phyloP scores from a whole-genome alignment of 2,888 invertebrate genomes.

The Heliconius sara region DNA sequence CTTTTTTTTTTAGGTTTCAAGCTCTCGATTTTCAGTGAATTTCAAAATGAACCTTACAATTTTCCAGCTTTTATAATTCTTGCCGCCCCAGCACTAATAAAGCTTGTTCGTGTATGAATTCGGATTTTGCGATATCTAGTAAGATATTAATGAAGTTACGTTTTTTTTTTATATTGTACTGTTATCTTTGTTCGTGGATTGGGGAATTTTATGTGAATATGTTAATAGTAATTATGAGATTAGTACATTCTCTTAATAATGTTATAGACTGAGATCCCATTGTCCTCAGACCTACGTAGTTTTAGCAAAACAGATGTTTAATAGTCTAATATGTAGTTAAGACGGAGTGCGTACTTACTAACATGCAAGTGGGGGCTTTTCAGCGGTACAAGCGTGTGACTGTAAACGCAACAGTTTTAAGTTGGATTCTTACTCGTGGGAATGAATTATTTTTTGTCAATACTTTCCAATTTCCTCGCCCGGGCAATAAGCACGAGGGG shows the following conservation, averaged over 20 bases:
- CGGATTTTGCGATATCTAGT: not conserved
- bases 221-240: not conserved
- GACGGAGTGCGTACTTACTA: too few relatives aligned
- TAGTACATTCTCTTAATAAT: not conserved
- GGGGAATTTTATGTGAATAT: not conserved
- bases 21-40: conserved; percentile 1
- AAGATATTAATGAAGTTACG: conserved; percentile 10
- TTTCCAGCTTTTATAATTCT: conserved; percentile 15
- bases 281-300: too few relatives aligned
- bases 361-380: too few relatives aligned
- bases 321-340: too few relatives aligned
- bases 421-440: too few relatives aligned
- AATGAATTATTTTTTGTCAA: too few relatives aligned
- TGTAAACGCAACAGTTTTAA: too few relatives aligned
- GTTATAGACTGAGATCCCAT: not conserved
- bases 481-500: too few relatives aligned
- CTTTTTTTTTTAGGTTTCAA: not conserved
- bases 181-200: not conserved
- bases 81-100: conserved; percentile 3
- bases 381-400: too few relatives aligned
- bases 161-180: not conserved
- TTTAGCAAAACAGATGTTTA: too few relatives aligned
- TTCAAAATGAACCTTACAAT: conserved; percentile 19
- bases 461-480: too few relatives aligned
- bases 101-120: conserved; percentile 1